Base-by-base conservation (phyloP, 2,888 invertebrate genomes). In the Phaedon cochleariae region DNA sequence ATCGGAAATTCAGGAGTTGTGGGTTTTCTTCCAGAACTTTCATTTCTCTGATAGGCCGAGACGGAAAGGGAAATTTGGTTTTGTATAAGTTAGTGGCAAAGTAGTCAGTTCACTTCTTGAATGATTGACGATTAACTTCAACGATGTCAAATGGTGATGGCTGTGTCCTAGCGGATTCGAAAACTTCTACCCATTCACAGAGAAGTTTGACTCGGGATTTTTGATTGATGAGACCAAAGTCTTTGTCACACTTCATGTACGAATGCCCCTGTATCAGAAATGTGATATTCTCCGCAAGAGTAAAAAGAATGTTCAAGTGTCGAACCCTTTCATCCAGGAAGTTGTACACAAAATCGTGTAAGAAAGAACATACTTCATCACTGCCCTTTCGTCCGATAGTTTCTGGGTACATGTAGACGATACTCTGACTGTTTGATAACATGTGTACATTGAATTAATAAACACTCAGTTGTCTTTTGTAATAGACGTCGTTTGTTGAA, bases 261-360 rank as follows among this genome's bases (percentile, higher is more conserved):
- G 71, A 74, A 55, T 72, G 72, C 7, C 77, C 75, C 59, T 75
- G 65, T 15, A 77, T 66, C 18, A 76, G 75, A 68, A 76, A 77
- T 31, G 72, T 72, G 12, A 77, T 55, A 54, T 70, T 71, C 72
- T 41, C 68, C 73, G 46, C 71, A 73, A 20, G 70, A 74, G 74
- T 73, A 67, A 73, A 76, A 67, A 76, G 76, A 41, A 74, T 72
- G 61, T 62, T 46, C 46, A 76, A 52, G 37, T 71, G 51, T 51
- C 57, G 29, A 10, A 65, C 64, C 26, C 51, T 41, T n/a, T 34
- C 34, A 3, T 58, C 21, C 10, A 72, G 59, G 34, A 55, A 65
- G 59, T 67, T 67, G 51, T 64, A 60, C 37, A 76, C 49, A 69
- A 71, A 76, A 67, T 75, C 63, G 71, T 73, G 68, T 76, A 72